Conservation (phyloP, 2,113 vertebrate genomes). For the Labrus mixtus region DNA sequence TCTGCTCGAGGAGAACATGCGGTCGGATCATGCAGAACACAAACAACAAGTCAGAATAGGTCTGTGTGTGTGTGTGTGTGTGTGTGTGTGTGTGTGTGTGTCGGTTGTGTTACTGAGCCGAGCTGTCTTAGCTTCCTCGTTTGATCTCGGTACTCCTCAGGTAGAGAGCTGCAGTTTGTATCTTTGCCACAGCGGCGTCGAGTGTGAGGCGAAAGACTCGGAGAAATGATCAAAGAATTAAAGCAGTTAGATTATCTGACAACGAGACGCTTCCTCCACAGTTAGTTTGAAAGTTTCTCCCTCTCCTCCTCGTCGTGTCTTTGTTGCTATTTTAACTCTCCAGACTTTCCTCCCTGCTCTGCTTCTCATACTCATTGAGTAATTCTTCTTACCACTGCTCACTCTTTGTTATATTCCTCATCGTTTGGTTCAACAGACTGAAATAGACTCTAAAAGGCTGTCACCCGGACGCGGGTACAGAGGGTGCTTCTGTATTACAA, state of each 20-base stretch:
- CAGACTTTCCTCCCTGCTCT: neutral
- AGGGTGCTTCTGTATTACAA: too few relatives aligned
- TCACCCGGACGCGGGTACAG: too few relatives aligned
- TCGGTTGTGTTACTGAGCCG: neutral
- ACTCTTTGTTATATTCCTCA: neutral
- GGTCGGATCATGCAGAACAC: neutral
- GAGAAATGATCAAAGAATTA: slow-evolving; percentile 39
- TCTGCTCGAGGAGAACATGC: slow-evolving; percentile 37
- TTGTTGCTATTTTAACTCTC: slow-evolving; percentile 26
- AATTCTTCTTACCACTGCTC: neutral
- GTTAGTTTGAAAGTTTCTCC: neutral
- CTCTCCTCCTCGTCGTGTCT: neutral
- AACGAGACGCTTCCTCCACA: neutral
- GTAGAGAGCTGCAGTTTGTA: slow-evolving; percentile 26
- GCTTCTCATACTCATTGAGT: slow-evolving; percentile 1
- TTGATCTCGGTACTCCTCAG: slow-evolving; percentile 22
- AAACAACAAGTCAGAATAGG: neutral
- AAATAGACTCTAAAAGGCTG: slow-evolving; percentile 6
- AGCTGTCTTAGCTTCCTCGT: slow-evolving; percentile 16
- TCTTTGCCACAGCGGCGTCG: neutral
- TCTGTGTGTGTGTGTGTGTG: neutral
- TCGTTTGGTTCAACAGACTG: neutral
- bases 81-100: neutral
- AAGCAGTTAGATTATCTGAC: slow-evolving; percentile 33
- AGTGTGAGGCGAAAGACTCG: neutral